These are phyloP conservation scores for Leucophenga varia DNA, from an alignment of 1,140 invertebrate species.

Conservation along the genomic window DNA sequence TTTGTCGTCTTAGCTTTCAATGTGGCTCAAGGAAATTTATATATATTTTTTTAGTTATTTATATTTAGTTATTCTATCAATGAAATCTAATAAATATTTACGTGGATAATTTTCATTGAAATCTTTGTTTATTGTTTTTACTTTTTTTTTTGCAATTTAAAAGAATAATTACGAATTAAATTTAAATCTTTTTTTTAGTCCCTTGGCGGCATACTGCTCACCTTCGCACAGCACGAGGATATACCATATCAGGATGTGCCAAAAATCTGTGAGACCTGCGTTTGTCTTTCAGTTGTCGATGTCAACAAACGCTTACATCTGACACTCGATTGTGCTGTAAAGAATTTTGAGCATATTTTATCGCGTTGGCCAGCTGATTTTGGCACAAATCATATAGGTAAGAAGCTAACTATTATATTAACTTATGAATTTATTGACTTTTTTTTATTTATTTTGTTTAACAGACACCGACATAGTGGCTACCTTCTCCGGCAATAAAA, in stretches of 20 bases:
- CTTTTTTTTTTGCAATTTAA: not conserved
- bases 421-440: not conserved
- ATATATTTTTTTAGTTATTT: too few species aligned
- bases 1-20: too few species aligned
- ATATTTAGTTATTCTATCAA: too few species aligned
- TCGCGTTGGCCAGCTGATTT: constrained; percentile 56
- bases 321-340: constrained; percentile 50
- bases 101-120: too few species aligned
- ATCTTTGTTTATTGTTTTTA: too few species aligned
- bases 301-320: constrained; percentile 24
- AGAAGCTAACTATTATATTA: not conserved
- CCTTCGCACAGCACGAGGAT: constrained; percentile 39
- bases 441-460: not conserved
- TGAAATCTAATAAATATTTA: too few species aligned
- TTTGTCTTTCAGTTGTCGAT: constrained; percentile 30
- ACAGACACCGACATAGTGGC: constrained; percentile 43
- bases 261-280: constrained; percentile 44
- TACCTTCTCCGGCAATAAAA: constrained; percentile 56
- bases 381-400: constrained; percentile 25
- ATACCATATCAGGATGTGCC: constrained; percentile 43
- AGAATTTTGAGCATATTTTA: constrained; percentile 54
- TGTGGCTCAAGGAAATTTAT: too few species aligned
- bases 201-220: too few species aligned
- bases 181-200: not conserved
- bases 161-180: not conserved